These are phyloP conservation scores for Drosophila kanekoi DNA, from an alignment of 2,888 invertebrate genomes.

Conservation along the genomic window DNA sequence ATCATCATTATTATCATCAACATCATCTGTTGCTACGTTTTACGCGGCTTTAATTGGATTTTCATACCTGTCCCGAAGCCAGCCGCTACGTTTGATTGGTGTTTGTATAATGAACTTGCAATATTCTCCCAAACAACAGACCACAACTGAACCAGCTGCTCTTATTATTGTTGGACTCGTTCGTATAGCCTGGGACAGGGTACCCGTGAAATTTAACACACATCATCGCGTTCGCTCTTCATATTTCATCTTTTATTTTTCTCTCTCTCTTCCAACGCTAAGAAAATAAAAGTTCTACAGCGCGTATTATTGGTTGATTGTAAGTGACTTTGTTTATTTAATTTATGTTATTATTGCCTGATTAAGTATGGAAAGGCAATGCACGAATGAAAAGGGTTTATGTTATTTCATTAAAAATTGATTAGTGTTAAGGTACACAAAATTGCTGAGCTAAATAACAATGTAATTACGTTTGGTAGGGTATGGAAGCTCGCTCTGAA, in stretches of 20 bases:
- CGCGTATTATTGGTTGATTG: constrained; percentile 45
- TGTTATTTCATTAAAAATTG: constrained; percentile 72
- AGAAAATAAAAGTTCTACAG: constrained; percentile 62
- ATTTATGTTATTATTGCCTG: constrained; percentile 80
- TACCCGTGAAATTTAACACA: constrained; percentile 78
- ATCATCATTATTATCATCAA: constrained; percentile 44
- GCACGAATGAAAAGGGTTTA: constrained; percentile 40
- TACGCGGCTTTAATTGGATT: constrained; percentile 78
- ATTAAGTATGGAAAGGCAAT: constrained; percentile 62
- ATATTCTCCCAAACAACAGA: constrained; percentile 55
- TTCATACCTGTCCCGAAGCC: constrained; percentile 67
- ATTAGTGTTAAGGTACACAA: constrained; percentile 59
- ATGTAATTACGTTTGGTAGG: constrained; percentile 42
- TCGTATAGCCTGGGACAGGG: background rate
- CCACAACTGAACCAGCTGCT: constrained; percentile 55
- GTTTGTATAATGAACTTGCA: constrained; percentile 81
- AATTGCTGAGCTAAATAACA: constrained; percentile 52
- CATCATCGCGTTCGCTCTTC: constrained; percentile 59
- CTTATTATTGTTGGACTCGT: constrained; percentile 44
- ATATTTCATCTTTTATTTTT: constrained; percentile 3
- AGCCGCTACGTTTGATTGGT: constrained; percentile 71
- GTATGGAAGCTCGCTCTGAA: constrained; percentile 1
- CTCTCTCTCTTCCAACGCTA: constrained; percentile 19
- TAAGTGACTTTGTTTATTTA: constrained; percentile 72
- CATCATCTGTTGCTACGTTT: constrained; percentile 62